phyloP scores from a whole-genome alignment of 2,797 vertebrate species.

The Sylvilagus floridanus region DNA sequence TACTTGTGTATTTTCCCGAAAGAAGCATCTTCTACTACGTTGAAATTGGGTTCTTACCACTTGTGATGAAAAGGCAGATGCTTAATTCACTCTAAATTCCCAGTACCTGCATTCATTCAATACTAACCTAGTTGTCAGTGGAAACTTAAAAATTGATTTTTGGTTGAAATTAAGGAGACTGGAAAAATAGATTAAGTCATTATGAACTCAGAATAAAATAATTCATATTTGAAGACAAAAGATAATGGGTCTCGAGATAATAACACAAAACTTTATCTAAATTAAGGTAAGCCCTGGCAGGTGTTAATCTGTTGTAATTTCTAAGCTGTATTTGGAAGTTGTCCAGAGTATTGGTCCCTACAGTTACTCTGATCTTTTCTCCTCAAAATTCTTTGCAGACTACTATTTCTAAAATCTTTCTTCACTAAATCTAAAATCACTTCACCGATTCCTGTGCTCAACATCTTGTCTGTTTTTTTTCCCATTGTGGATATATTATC shows the following conservation, averaged over 20 bases:
- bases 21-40: neutral
- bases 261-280: slow-evolving; percentile 17
- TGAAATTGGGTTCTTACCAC: neutral
- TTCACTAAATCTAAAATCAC: neutral
- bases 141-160: neutral
- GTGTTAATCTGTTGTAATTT: neutral
- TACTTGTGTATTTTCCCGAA: neutral
- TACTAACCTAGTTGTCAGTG: neutral
- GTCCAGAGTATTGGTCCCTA: neutral
- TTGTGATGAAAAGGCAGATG: neutral
- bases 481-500: neutral
- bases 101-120: neutral
- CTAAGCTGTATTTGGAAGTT: neutral
- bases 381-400: neutral
- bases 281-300: neutral
- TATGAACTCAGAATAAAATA: neutral
- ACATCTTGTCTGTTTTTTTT: neutral
- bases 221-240: neutral
- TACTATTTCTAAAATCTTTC: neutral
- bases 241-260: neutral
- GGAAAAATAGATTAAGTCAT: neutral
- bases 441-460: neutral
- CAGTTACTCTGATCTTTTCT: neutral
- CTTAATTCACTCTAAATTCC: slow-evolving; percentile 4
- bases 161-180: neutral